Percentiles rank a stretch among this genome's conserved stretches.
Evolutionary conservation across 2,888 invertebrate species (phyloP).

Genomic region (Sympetrum striolatum): DNA sequence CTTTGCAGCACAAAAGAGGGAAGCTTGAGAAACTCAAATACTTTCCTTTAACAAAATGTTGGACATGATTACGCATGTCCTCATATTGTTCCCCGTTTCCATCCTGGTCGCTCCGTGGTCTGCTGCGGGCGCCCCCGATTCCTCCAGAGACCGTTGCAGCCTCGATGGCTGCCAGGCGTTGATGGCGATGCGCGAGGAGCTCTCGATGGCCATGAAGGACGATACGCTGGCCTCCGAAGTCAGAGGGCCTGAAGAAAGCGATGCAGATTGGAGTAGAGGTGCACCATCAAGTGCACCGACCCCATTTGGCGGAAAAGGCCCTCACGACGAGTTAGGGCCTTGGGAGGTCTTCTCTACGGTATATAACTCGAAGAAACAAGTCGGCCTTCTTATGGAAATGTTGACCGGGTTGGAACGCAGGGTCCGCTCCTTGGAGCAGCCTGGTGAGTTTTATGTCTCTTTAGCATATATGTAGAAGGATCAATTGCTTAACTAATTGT

Average conservation of each 20-base stretch:
- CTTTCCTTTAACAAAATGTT: too few species aligned
- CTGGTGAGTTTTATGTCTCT: slow-evolving; percentile 61
- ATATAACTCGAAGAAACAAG: neutral
- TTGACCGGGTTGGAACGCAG: slow-evolving; percentile 64
- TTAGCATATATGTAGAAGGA: too few species aligned
- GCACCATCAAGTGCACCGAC: neutral
- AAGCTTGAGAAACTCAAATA: too few species aligned
- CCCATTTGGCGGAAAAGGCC: neutral
- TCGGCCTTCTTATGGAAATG: neutral
- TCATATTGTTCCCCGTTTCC: too few species aligned
- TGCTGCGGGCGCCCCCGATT: neutral
- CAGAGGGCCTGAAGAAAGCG: neutral
- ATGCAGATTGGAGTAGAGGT: neutral
- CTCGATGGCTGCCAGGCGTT: slow-evolving; percentile 2
- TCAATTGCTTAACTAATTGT: neutral
- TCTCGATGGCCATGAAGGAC: neutral
- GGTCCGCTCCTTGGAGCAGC: slow-evolving; percentile 72
- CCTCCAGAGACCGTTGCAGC: neutral
- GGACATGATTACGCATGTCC: too few species aligned
- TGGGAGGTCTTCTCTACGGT: slow-evolving; percentile 3
- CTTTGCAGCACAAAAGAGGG: too few species aligned
- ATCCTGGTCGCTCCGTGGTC: too few species aligned
- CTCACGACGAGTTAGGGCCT: neutral
- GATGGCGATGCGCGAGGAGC: neutral
- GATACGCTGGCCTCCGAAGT: neutral